Evolutionary conservation across 2,888 invertebrate species (phyloP).

Genomic region (Drosophila acutilabella): DNA sequence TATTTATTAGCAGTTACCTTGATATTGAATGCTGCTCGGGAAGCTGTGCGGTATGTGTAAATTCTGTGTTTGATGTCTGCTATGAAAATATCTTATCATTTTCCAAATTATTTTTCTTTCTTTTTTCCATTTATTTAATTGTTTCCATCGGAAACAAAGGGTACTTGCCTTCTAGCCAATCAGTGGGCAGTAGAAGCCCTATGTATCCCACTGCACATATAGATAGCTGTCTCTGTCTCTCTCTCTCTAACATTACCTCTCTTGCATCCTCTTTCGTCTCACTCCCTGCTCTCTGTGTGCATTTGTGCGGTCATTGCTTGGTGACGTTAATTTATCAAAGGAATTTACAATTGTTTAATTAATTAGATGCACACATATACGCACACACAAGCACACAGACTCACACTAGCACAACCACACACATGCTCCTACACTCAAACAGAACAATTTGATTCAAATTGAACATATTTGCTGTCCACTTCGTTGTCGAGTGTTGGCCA

Average conservation of each 20-base stretch:
- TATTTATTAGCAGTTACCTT: constrained; percentile 37
- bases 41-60: constrained; percentile 40
- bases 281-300: background rate
- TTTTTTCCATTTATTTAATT: constrained; percentile 65
- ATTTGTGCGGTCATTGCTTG: constrained; percentile 59
- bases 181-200: background rate
- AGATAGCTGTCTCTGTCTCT: background rate
- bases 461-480: constrained; percentile 34
- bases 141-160: constrained; percentile 30
- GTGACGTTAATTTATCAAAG: constrained; percentile 78
- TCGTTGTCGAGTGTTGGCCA: constrained; percentile 4
- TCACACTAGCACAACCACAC: background rate
- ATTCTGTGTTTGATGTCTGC: constrained; percentile 48
- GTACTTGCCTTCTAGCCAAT: background rate
- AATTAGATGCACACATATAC: constrained; percentile 55
- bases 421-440: background rate
- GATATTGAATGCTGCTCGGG: constrained; percentile 44
- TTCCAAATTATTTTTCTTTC: background rate
- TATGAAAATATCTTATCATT: constrained; percentile 42
- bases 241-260: background rate
- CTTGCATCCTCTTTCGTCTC: too few species aligned
- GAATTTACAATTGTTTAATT: constrained; percentile 75
- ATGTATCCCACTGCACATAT: background rate
- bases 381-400: constrained; percentile 6
- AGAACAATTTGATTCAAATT: constrained; percentile 22